Base-by-base conservation (phyloP, 2,797 vertebrate genomes). In the Enteromius unitaeniatus region DNA sequence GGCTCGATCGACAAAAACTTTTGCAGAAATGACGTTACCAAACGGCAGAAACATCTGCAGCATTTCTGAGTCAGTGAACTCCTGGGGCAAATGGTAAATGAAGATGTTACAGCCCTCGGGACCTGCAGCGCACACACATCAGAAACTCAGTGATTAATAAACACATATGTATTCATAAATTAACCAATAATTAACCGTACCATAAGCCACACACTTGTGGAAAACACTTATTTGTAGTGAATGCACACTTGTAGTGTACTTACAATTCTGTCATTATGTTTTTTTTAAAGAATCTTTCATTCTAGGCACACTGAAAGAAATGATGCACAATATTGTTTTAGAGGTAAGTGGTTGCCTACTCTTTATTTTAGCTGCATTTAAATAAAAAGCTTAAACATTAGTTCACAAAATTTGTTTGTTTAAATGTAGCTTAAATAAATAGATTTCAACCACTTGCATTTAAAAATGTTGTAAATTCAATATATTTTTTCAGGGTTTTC, bases 51-150 rank as follows among this genome's bases (percentile, higher is more conserved):
- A 98, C 97, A 98, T 98, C 95, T 98, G 97, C 23, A 98, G 95
- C 94, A 98, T 96, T 93, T 98, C 97, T 3, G 96, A 96, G 93
- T 98, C 97, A 1, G 96, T 97, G 92, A 98, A 98, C 93, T 98
- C 97, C 92, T 98, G 97, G 88, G 97, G 97, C 95, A 98, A 94
- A 94, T 98, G 97, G 95, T 98, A 98, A 93, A 98, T 97, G 94
- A 98, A 98, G 95, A 98, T 97, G 93, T 98, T 98, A 92, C 97
- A 98, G 84, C 97, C 97, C 51, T 98, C 97, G 49, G 97, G 97
- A 93, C 97, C 97, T 98, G 93, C 77, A 79, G 45, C 60, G 84
- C 53, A 86, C 67, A 83, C n/a, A 84, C 14, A 62, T 28, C 14
- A 47, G 58, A 62, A 78, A 64, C 74, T 58, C 13, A 58, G 8